Conservation (phyloP, 1,140 invertebrate species). For the Coenobita brevimanus region DNA sequence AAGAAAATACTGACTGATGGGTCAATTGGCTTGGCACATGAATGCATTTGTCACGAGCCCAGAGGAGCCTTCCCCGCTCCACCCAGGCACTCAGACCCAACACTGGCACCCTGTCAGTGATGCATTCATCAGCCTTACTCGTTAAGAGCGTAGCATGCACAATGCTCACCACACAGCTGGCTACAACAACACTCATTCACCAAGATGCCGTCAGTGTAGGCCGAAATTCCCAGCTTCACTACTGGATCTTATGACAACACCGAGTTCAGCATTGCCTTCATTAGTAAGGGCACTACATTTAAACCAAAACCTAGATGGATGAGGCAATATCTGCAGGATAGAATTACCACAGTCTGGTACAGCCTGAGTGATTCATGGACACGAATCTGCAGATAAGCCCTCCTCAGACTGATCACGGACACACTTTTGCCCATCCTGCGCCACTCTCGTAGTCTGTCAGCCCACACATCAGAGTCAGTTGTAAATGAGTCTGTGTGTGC, state of each 20-base stretch:
- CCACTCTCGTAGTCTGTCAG: neutral
- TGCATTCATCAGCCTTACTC: neutral
- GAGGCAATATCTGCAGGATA: too few species aligned
- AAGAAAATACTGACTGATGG: neutral
- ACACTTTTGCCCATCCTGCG: too few species aligned
- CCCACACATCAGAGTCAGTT: neutral
- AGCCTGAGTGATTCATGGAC: too few species aligned
- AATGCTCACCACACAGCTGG: neutral
- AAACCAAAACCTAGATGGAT: too few species aligned
- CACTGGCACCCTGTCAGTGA: neutral
- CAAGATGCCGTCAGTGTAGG: conserved; percentile 7
- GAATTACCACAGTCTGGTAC: too few species aligned
- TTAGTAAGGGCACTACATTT: neutral
- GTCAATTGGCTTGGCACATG: neutral
- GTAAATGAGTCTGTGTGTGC: neutral
- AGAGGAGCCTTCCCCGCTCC: too few species aligned
- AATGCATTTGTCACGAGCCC: too few species aligned
- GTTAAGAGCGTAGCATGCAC: neutral
- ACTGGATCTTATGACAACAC: neutral
- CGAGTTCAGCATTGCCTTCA: neutral
- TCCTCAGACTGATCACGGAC: too few species aligned
- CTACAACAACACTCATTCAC: conserved; percentile 14
- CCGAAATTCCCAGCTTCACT: neutral
- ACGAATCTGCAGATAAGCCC: too few species aligned
- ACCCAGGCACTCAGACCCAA: neutral